Evolutionary conservation across 1,140 invertebrate genomes (phyloP), one percentile per base, ranked within the genome.

Genomic region (Panagrolaimus sp.): DNA sequence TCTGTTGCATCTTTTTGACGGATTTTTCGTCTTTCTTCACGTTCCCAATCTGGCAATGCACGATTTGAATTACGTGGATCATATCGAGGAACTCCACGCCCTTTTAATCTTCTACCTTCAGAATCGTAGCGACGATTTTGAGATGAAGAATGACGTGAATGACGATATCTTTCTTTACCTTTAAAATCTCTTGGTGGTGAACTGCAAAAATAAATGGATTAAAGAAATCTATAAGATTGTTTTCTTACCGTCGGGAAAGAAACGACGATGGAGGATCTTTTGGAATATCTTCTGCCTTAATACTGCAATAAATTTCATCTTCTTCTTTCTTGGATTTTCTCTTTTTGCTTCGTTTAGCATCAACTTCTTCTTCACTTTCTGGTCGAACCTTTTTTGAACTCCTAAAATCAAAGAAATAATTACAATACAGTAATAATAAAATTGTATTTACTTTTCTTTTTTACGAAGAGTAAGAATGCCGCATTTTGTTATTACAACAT

Each of bases 401-500:
- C 52, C 52, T 24, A n/a, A 4, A 24, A 48, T n/a, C 45, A 48
- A 2, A n/a, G 9, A 15, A 48, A 48, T 10, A 24, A 48, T n/a
- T 48, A n/a, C 9, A 48, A n/a, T 24, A 48, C 2, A n/a, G 15
- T 4, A 48, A 48, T 24, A 2, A 48, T n/a, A 15, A 48, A 10
- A n/a, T n/a, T 48, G 21, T 48, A 46, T n/a, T 46, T 48, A 48
- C 47, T 58, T 58, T 28, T 21, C 52, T 12, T 58, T 58, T 28
- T 58, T 58, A 10, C 21, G 1, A 1, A 21, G 52, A 2, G 32
- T 38, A 38, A 74, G 44, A 24, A 76, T 48, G 14, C 73, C 73
- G 52, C 73, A 70, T 17, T 65, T 63, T 9, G 62, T 63, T n/a
- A 75, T 75, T 24, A 76, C 52, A n/a, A 75, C 73, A 66, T 74